These are phyloP conservation scores for Pocillopora grandis DNA, from an alignment of 92 coral and sea anemone species.

Conservation along the genomic window DNA sequence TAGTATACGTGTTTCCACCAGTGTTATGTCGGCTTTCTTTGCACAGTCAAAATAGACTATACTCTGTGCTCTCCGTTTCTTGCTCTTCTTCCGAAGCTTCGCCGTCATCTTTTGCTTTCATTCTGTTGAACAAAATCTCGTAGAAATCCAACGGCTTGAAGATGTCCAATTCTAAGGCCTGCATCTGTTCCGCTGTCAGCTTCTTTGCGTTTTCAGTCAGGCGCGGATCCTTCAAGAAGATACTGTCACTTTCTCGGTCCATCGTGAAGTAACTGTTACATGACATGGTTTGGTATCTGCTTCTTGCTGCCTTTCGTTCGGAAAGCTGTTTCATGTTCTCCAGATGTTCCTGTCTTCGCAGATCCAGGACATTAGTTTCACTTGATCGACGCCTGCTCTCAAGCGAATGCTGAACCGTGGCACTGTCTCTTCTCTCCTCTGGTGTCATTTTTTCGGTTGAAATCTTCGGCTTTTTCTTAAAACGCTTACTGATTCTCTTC, in stretches of 20 bases:
- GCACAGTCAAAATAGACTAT: too few species aligned
- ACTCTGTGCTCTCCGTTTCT: too few species aligned
- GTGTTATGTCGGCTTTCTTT: too few species aligned
- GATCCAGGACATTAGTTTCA: background rate
- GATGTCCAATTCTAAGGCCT: slow-evolving; percentile 10
- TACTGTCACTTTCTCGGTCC: background rate
- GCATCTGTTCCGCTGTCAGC: slow-evolving; percentile 6
- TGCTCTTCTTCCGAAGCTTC: background rate
- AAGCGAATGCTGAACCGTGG: background rate
- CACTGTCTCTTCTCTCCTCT: background rate
- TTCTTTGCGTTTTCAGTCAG: background rate
- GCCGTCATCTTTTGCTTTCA: background rate
- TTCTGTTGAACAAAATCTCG: slow-evolving; percentile 9
- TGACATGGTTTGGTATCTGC: slow-evolving; percentile 6
- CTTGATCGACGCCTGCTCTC: background rate
- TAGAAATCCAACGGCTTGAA: slow-evolving; percentile 13
- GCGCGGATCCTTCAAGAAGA: background rate
- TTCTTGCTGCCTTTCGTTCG: background rate
- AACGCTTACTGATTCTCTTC: background rate
- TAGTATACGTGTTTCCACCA: too few species aligned
- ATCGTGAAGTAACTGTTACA: background rate
- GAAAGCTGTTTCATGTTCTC: background rate
- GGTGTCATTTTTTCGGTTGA: background rate
- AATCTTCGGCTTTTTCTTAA: background rate
- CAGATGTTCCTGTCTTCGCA: background rate